A percentile compares a stretch with the other conserved stretches of the same genome.
Evolutionary conservation across 2,797 vertebrate genomes (phyloP).

Genomic region (Furcifer pardalis): DNA sequence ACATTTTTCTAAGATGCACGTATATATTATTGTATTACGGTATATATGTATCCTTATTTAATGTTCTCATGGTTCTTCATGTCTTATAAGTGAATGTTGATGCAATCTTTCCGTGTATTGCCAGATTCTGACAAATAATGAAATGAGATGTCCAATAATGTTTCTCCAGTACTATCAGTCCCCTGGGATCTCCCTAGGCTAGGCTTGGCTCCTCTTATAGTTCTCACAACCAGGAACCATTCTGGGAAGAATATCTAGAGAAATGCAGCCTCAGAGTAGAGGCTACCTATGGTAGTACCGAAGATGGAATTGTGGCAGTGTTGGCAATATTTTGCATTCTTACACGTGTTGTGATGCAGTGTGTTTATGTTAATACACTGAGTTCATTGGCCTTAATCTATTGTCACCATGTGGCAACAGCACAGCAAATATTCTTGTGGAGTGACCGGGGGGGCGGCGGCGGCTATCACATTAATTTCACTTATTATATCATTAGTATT

Average conservation of each 20-base stretch:
- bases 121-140: too few relatives aligned
- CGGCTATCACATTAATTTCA: background rate
- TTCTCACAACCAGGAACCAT: background rate
- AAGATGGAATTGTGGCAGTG: background rate
- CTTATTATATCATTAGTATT: background rate
- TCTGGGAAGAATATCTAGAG: background rate
- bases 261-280: background rate
- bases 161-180: background rate
- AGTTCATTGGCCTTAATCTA: background rate
- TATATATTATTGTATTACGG: too few relatives aligned
- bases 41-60: too few relatives aligned
- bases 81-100: too few relatives aligned
- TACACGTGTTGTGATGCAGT: background rate
- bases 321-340: background rate
- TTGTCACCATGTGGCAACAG: background rate
- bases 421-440: background rate
- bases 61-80: too few relatives aligned
- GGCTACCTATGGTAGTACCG: background rate
- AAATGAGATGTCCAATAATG: background rate
- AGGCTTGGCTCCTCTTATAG: background rate
- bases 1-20: too few relatives aligned
- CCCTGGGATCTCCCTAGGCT: background rate
- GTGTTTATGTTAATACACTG: background rate
- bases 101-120: too few relatives aligned
- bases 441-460: too few relatives aligned